Base-by-base conservation (phyloP, 2,113 vertebrate genomes). In the Chaetorhynchus papuensis region DNA sequence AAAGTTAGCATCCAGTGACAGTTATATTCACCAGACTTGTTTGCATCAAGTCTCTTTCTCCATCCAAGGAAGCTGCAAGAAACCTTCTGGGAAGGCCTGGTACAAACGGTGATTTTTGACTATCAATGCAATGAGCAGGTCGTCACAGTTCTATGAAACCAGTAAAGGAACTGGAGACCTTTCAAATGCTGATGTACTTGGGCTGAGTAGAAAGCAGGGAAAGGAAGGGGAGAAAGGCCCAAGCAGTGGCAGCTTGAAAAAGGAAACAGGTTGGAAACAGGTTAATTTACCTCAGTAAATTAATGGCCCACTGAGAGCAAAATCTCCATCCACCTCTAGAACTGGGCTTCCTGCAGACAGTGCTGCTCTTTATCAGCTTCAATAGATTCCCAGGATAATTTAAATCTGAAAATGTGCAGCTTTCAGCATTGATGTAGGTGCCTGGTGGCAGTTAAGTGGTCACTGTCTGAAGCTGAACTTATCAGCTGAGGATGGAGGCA, bases 1-100 rank as follows among this genome's bases (percentile, higher is more conserved):
- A 92, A 96, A 96, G 59, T 72, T 95, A 92, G 77, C 75, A 94
- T 93, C 74, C 86, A 86, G 80, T 95, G 89, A 87, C 90, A 94
- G 79, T 89, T 87, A 95, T 90, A 91, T 87, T 83, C 41, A 50
- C 81, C 85, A 95, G 68, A 35, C 76, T 68, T 63, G 50, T 80
- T 93, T 86, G 37, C 91, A 85, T 91, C 66, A 41, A 91, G 47
- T 77, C 69, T 89, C 61, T 44, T 91, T 49, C 80, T 78, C 44
- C 66, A 88, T 78, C 57, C 75, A 72, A 86, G 39, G 78, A 79
- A 93, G 53, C 7, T 83, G 6, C 8, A 60, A 65, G 42, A 90
- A 94, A 77, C 22, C 26, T 39, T 92, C 63, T 3, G 4, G 71
- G 35, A 93, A 88, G 78, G 39, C 42, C 56, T 89, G 69, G 91